Base-by-base conservation (phyloP, 2,888 invertebrate genomes). In the Perithous albicinctus region DNA sequence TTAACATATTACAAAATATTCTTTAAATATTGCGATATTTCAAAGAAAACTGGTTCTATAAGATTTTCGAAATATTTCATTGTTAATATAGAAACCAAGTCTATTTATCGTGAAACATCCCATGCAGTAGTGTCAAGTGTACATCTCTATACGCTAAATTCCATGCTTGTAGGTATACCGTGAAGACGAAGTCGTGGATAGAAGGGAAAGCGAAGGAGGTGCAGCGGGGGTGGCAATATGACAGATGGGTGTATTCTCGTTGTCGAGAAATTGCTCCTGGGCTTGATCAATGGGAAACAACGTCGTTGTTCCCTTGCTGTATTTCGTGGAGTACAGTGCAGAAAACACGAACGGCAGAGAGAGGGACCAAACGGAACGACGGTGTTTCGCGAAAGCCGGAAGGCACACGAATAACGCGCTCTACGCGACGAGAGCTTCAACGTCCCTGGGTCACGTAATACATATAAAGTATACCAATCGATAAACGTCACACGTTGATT, bases 171-270 rank as follows among this genome's bases (percentile, higher is more conserved):
- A 20, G 4, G 5, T 26, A 56, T 29, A 26, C 1, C 29, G 46
- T 8, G 23, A 7, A 29, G 43, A 46, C 29, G 69, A 69, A 23
- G 51, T 51, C 15, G 56, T 12, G 56, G 26, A 41, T 29, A 26
- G 54, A 56, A 41, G 18, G 43, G 56, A 43, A 56, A 26, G 54
- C 70, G 54, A 18, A 59, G 66, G 38, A 29, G 20, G 59, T 59
- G 29, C 10, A 63, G 48, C 29, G 51, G 46, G 76, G 66, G 69
- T 54, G 82, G 83, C 82, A 87, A 87, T 87, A 87, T 87, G 87
- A 87, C 84, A 80, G 81, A 87, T 85, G 72, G 79, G 59, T 80
- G 41, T 73, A 56, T 78, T 64, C 67, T 74, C 77, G 32, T 66
- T 56, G 54, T 38, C 56, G 66, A 54, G 66, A 41, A 75, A 75